Conservation (phyloP, 2,797 vertebrate genomes). For the Lacerta agilis region DNA sequence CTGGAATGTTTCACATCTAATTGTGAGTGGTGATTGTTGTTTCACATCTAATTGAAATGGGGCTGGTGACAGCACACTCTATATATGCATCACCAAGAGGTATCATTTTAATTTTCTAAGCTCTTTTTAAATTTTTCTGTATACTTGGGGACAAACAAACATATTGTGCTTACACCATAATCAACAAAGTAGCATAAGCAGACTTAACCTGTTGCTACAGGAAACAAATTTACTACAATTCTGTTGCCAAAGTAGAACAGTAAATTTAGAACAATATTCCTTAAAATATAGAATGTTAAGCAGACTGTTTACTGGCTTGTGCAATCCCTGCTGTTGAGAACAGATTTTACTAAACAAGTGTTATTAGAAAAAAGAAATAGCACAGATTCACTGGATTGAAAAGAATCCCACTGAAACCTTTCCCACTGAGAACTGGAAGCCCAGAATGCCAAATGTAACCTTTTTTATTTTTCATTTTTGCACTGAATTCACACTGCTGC, state of each 20-base stretch:
- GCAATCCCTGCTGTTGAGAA: slow-evolving; percentile 12
- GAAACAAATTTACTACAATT: slow-evolving; percentile 31
- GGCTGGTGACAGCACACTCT: slow-evolving; percentile 20
- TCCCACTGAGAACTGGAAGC: background rate
- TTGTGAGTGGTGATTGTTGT: background rate
- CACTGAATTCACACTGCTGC: background rate
- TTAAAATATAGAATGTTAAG: slow-evolving; percentile 31
- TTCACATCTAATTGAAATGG: background rate
- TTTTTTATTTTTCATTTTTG: background rate
- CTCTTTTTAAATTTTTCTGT: slow-evolving; percentile 12
- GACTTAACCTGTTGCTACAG: slow-evolving; percentile 9
- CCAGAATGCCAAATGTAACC: background rate
- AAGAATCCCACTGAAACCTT: background rate
- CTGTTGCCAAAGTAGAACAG: slow-evolving; percentile 13
- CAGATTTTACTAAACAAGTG: background rate
- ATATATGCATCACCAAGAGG: background rate
- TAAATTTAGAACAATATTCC: slow-evolving; percentile 10
- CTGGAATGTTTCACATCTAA: background rate
- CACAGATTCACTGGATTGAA: background rate
- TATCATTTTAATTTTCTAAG: slow-evolving; percentile 27
- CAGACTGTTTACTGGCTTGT: slow-evolving; percentile 4
- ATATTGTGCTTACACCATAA: slow-evolving; percentile 12
- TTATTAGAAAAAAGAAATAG: background rate
- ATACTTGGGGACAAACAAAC: background rate
- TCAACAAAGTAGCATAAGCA: slow-evolving; percentile 30